A percentile compares a stretch with the other conserved stretches of the same genome.
These are phyloP conservation scores for cat (Felis catus) DNA, from an alignment of 2,113 vertebrate species.

Conservation along the genomic window F.catus_Fca126_mat1.0 CM031415.1:57215001-57215500, in stretches of 20 bases:
- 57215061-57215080: neutral
- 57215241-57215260: neutral
- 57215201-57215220: neutral
- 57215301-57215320: neutral
- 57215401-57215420: neutral
- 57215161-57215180: neutral
- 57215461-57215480: neutral
- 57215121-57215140: neutral
- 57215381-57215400: neutral
- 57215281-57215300: neutral
- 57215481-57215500: neutral
- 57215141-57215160: neutral
- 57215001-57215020: neutral
- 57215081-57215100: neutral
- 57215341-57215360: neutral
- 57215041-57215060: neutral
- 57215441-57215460: neutral
- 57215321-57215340: neutral
- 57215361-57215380: neutral
- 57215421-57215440: neutral
- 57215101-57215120: neutral
- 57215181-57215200: neutral
- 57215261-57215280: neutral
- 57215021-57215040: neutral
- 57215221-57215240: neutral